phyloP scores from a whole-genome alignment of 2,797 vertebrate genomes.

The Ctenochaetus hawaiiensis region DNA sequence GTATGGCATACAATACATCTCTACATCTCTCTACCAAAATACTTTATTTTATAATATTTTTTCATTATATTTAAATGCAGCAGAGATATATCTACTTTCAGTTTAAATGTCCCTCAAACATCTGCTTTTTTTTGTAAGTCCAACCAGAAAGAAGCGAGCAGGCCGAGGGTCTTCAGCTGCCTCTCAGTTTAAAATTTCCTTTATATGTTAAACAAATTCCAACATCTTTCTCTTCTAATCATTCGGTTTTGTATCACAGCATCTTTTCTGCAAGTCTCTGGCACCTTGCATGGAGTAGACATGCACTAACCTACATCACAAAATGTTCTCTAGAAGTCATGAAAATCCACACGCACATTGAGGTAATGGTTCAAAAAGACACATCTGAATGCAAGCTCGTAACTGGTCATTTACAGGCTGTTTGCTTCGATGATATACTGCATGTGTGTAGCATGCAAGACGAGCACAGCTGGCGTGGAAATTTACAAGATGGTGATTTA shows the following conservation, averaged over 20 bases:
- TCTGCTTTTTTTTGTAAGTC: not conserved
- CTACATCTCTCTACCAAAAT: not conserved
- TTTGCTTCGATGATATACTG: constrained; percentile 37
- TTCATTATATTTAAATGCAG: not conserved
- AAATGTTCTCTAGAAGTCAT: not conserved
- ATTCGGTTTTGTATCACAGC: not conserved
- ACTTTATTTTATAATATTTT: no score
- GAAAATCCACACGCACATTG: constrained; percentile 33
- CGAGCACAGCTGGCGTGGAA: constrained; percentile 11
- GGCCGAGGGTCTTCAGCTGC: not conserved
- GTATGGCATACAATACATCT: not conserved
- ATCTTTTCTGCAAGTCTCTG: not conserved
- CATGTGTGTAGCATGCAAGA: constrained; percentile 20
- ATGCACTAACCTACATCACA: not conserved
- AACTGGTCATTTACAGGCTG: constrained; percentile 49
- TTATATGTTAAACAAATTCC: no score
- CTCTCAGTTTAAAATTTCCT: no score
- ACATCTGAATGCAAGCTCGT: constrained; percentile 12
- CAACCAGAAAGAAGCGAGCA: not conserved
- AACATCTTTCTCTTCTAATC: not conserved
- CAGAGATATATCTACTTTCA: not conserved
- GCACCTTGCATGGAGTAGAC: constrained; percentile 9
- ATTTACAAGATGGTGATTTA: not conserved
- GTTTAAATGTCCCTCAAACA: not conserved
- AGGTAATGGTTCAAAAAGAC: constrained; percentile 41